Conservation (phyloP, 2,797 vertebrate species). For the Poecile montanus region DNA sequence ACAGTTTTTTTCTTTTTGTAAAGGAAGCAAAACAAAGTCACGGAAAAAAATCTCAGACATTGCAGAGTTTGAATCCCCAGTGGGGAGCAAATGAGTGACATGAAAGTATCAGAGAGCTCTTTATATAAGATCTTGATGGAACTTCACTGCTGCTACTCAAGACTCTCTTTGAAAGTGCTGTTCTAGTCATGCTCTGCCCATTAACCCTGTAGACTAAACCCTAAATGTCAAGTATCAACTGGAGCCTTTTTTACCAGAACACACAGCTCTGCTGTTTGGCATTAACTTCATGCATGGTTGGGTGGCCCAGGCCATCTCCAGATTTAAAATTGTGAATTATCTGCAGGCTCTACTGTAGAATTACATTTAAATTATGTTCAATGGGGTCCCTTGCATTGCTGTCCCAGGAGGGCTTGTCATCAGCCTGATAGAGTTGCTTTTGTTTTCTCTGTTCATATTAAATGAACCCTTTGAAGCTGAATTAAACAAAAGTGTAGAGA, state of each 20-base stretch:
- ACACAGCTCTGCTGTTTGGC: not conserved
- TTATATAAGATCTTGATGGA: not conserved
- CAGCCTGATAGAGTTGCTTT: not conserved
- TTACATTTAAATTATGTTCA: not conserved
- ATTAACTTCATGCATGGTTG: not conserved
- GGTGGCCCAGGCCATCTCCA: not conserved
- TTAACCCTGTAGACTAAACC: not conserved
- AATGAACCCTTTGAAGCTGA: not conserved
- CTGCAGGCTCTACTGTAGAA: not conserved
- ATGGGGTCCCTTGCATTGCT: not conserved
- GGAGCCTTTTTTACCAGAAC: not conserved
- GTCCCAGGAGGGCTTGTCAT: not conserved
- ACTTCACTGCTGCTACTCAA: not conserved
- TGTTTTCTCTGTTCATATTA: not conserved
- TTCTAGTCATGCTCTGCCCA: not conserved
- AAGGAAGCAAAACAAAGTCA: constrained; percentile 31
- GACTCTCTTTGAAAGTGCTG: not conserved
- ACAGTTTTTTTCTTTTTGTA: constrained; percentile 38
- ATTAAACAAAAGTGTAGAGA: not conserved
- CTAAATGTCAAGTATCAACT: not conserved
- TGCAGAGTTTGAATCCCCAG: not conserved
- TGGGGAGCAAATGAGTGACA: not conserved
- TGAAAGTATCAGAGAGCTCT: constrained; percentile 8
- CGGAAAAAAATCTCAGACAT: constrained; percentile 27
- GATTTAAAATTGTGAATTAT: not conserved